Percentiles rank a stretch among this genome's conserved stretches.
phyloP scores from a whole-genome alignment of 2,797 vertebrate genomes.

The Poeciliopsis infans region DNA sequence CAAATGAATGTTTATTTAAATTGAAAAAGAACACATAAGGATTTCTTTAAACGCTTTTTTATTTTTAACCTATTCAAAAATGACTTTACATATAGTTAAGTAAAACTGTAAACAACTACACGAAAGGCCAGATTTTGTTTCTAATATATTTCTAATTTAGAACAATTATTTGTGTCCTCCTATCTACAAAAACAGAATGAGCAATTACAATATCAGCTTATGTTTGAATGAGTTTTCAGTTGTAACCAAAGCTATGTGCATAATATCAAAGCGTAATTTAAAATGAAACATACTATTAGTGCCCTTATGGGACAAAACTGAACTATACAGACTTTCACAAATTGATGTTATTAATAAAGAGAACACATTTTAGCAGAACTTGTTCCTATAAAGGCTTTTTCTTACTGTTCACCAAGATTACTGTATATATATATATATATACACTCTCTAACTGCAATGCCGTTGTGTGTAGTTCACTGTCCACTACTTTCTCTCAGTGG shows the following conservation, averaged over 20 bases:
- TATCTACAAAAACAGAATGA: neutral
- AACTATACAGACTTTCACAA: neutral
- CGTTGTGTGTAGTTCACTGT: conserved; percentile 18
- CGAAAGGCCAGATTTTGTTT: neutral
- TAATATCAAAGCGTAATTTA: neutral
- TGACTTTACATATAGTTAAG: neutral
- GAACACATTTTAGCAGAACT: neutral
- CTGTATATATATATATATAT: neutral
- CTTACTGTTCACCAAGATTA: neutral
- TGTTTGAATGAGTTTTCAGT: neutral
- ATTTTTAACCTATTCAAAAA: neutral
- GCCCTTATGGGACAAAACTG: neutral
- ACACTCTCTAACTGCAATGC: neutral
- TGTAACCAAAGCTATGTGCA: neutral
- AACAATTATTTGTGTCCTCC: neutral
- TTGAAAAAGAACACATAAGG: neutral
- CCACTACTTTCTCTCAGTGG: conserved; percentile 35
- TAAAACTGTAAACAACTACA: neutral
- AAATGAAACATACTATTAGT: neutral
- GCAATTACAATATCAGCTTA: neutral
- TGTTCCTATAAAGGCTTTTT: neutral
- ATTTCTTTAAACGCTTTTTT: neutral
- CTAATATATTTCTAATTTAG: neutral
- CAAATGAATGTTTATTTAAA: neutral
- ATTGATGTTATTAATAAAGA: neutral